Evolutionary conservation across 2,113 vertebrate species (phyloP).

Genomic region (Channa argus): DNA sequence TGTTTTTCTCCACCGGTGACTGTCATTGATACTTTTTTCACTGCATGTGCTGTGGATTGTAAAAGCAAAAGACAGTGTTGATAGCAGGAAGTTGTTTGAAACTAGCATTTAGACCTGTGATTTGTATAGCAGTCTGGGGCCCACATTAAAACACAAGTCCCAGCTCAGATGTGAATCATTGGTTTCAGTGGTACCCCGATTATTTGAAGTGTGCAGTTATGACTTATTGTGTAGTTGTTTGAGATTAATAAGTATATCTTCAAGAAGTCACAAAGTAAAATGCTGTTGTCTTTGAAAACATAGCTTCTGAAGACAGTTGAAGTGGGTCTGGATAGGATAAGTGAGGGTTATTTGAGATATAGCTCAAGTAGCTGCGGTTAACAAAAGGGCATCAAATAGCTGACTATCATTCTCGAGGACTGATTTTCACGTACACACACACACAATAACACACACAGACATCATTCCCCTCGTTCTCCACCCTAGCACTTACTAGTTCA

Average conservation of each 20-base stretch:
- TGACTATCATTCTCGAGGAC: too few species aligned
- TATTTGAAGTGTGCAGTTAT: not conserved
- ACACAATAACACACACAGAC: not conserved
- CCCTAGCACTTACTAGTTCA: slow-evolving; percentile 29
- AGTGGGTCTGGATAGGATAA: too few species aligned
- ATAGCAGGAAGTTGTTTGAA: slow-evolving; percentile 57
- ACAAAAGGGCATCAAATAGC: too few species aligned
- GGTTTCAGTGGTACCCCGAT: slow-evolving; percentile 64
- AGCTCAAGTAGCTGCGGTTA: too few species aligned
- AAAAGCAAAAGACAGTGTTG: slow-evolving; percentile 23
- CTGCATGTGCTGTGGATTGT: slow-evolving; percentile 55
- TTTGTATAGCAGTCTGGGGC: slow-evolving; percentile 26
- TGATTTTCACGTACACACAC: not conserved
- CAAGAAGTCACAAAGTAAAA: not conserved
- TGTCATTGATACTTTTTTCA: slow-evolving; percentile 47
- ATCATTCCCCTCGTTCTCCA: slow-evolving; percentile 18
- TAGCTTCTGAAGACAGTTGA: too few species aligned
- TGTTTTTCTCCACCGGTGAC: slow-evolving; percentile 42
- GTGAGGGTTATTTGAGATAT: too few species aligned
- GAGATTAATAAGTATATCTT: not conserved
- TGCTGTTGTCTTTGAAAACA: not conserved
- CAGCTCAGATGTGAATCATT: slow-evolving; percentile 46
- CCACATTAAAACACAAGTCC: slow-evolving; percentile 40
- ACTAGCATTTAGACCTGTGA: slow-evolving; percentile 15
- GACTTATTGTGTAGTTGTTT: slow-evolving; percentile 37